Evolutionary conservation across 2,888 invertebrate genomes (phyloP).

Genomic region (Agonum fuliginosum): DNA sequence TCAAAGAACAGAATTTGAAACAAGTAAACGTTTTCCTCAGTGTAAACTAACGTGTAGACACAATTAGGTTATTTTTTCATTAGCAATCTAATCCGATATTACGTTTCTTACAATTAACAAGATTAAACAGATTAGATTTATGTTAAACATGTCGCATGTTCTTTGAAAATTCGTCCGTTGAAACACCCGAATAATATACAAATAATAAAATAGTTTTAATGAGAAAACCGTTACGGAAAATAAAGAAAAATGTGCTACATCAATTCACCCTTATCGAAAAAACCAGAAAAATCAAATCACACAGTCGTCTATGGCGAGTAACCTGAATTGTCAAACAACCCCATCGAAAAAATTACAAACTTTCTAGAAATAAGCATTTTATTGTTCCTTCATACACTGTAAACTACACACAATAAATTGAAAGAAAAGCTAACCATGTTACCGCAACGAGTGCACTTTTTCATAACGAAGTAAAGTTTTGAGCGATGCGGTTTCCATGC

Average conservation of each 20-base stretch:
- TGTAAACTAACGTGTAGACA: too few relatives aligned
- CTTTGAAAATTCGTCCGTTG: too few relatives aligned
- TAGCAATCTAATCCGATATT: too few relatives aligned
- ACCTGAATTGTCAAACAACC: neutral
- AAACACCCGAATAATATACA: neutral
- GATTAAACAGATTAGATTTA: too few relatives aligned
- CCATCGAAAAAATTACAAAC: constrained; percentile 33
- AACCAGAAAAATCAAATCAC: neutral
- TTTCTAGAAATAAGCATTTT: constrained; percentile 9
- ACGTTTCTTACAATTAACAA: too few relatives aligned
- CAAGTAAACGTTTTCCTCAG: too few relatives aligned
- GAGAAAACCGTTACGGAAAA: neutral
- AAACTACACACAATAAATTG: constrained; percentile 10
- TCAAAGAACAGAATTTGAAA: too few relatives aligned
- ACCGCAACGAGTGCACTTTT: constrained; percentile 25
- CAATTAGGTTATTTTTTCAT: too few relatives aligned
- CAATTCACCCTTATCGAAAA: constrained; percentile 10
- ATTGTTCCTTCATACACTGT: constrained; percentile 43
- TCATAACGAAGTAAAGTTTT: constrained; percentile 42
- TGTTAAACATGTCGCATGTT: too few relatives aligned
- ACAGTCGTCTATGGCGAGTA: neutral
- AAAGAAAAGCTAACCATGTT: constrained; percentile 9
- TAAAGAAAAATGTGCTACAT: neutral
- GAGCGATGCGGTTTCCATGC: constrained; percentile 42
- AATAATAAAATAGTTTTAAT: neutral